phyloP scores from a whole-genome alignment of 1,140 invertebrate species.

The Philotrypesis tridentata region DNA sequence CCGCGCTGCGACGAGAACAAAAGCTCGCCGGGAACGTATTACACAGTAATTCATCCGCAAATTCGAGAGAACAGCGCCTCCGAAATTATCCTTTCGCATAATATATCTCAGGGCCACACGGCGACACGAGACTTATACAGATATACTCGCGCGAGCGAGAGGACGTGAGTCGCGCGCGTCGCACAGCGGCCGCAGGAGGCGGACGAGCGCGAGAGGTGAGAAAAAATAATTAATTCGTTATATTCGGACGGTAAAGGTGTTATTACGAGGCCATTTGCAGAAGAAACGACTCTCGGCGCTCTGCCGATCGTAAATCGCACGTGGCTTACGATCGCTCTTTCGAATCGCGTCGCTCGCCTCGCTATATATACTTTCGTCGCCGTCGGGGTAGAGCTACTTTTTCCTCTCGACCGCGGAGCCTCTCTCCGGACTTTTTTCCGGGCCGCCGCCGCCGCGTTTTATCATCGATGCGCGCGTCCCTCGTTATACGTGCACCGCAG shows the following conservation, averaged over 20 bases:
- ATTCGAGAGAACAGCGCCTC: background rate
- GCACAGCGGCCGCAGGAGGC: no score
- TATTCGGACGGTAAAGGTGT: conserved; percentile 25
- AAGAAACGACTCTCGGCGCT: background rate
- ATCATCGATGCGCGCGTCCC: background rate
- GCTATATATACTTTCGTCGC: background rate
- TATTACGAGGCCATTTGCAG: conserved; percentile 7
- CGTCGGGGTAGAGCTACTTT: background rate
- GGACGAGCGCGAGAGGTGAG: background rate
- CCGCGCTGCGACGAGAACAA: background rate
- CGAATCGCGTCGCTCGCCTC: background rate
- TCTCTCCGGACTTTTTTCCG: background rate
- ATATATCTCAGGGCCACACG: background rate
- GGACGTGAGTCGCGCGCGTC: no score
- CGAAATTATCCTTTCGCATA: conserved; percentile 23
- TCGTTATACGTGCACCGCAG: no score
- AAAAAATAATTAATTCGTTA: conserved; percentile 25
- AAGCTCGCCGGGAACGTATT: background rate
- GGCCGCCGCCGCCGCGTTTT: no score
- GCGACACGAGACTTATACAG: background rate
- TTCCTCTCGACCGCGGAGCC: background rate
- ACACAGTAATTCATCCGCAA: conserved; percentile 4
- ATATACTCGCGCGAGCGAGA: no score
- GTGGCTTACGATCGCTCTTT: conserved; percentile 17
- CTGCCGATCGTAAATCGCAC: conserved; percentile 36